Conservation (phyloP, 2,113 vertebrate species). For the Heterotis niloticus region DNA sequence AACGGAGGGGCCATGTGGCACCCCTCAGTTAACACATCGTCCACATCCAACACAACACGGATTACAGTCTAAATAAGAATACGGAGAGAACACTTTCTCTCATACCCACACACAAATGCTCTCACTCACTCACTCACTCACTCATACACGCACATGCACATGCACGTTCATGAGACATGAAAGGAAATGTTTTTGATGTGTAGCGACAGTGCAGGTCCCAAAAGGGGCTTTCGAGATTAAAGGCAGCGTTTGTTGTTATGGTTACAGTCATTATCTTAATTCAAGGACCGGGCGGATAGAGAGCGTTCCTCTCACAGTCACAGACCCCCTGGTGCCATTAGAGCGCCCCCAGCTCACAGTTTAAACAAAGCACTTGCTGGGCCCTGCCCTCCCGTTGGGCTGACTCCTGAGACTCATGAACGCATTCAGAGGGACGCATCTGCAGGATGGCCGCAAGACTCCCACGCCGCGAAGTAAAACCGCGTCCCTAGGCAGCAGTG, state of each 20-base stretch:
- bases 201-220: slow-evolving; percentile 23
- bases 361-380: background rate
- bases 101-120: background rate
- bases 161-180: slow-evolving; percentile 36
- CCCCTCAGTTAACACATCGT: too few relatives aligned
- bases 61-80: too few relatives aligned
- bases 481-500: background rate
- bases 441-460: background rate
- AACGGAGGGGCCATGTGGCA: too few relatives aligned
- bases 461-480: background rate
- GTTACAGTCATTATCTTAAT: slow-evolving; percentile 43
- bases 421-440: background rate
- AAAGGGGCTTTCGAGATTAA: slow-evolving; percentile 39
- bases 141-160: slow-evolving; percentile 33
- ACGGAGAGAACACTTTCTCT: background rate
- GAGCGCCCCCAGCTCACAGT: background rate
- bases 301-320: slow-evolving; percentile 16
- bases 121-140: slow-evolving; percentile 13
- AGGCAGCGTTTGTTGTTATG: slow-evolving; percentile 42
- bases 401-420: too few relatives aligned
- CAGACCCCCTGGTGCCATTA: slow-evolving; percentile 30
- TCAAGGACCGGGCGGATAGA: slow-evolving; percentile 43
- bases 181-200: slow-evolving; percentile 36
- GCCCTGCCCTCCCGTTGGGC: background rate
- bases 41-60: too few relatives aligned